Conservation (phyloP, 2,888 invertebrate species). For the Noctua janthina region DNA sequence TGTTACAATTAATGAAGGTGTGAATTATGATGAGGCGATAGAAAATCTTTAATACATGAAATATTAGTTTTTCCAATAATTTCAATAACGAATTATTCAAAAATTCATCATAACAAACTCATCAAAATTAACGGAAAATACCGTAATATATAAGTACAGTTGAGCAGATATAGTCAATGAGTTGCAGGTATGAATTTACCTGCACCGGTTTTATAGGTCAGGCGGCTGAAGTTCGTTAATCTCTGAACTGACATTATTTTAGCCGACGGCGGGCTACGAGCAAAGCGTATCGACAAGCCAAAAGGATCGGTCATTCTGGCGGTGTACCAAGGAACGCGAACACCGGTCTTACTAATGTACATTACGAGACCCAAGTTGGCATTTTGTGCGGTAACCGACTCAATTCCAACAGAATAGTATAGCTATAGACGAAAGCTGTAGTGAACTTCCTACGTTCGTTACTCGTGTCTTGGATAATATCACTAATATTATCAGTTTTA, state of each 20-base stretch:
- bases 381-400: slow-evolving; percentile 74
- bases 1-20: not conserved
- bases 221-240: slow-evolving; percentile 89
- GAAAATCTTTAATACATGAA: not conserved
- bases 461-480: not conserved
- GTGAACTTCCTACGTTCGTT: not conserved
- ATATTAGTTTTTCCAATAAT: not conserved
- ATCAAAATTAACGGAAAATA: slow-evolving; percentile 20
- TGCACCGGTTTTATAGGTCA: slow-evolving; percentile 86
- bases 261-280: slow-evolving; percentile 83
- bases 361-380: slow-evolving; percentile 88
- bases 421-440: slow-evolving; percentile 8
- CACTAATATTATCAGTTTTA: not conserved
- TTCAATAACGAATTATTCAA: slow-evolving; percentile 10
- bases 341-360: slow-evolving; percentile 86
- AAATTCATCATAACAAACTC: slow-evolving; percentile 1
- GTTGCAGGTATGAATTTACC: slow-evolving; percentile 74
- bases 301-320: slow-evolving; percentile 90
- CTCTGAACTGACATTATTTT: slow-evolving; percentile 90
- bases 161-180: slow-evolving; percentile 60
- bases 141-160: slow-evolving; percentile 23
- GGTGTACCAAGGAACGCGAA: slow-evolving; percentile 89
- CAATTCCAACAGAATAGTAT: slow-evolving; percentile 25
- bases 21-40: slow-evolving; percentile 2
- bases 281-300: slow-evolving; percentile 87